Evolutionary conservation across 2,888 invertebrate species (phyloP).

Genomic region (Heliconius cydno): DNA sequence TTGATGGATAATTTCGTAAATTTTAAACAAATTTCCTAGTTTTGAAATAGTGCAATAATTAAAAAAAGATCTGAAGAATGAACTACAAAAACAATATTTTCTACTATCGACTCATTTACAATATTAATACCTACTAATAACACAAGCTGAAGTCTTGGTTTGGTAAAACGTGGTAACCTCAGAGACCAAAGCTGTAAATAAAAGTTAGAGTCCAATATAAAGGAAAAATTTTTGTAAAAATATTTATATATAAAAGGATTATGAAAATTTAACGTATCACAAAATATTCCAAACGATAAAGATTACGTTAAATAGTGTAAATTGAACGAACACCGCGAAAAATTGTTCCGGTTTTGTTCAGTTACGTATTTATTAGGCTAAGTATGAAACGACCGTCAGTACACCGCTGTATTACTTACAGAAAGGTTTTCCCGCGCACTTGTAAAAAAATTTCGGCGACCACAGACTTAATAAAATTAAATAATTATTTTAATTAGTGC

Average conservation of each 20-base stretch:
- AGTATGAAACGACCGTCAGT: slow-evolving; percentile 59
- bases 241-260: not conserved
- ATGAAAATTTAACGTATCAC: not conserved
- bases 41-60: too few species aligned
- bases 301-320: slow-evolving; percentile 10
- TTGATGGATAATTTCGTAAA: not conserved
- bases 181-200: not conserved
- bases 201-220: not conserved
- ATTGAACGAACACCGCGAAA: slow-evolving; percentile 44
- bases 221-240: not conserved
- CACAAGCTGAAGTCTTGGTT: not conserved
- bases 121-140: not conserved
- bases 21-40: too few species aligned
- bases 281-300: slow-evolving; percentile 7
- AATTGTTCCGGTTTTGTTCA: slow-evolving; percentile 52
- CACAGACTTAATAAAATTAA: slow-evolving; percentile 35
- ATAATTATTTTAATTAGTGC: slow-evolving; percentile 1
- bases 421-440: slow-evolving; percentile 61
- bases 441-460: slow-evolving; percentile 45
- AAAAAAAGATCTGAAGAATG: too few species aligned
- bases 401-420: slow-evolving; percentile 53
- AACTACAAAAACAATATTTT: not conserved
- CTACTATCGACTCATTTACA: not conserved
- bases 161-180: not conserved
- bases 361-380: slow-evolving; percentile 61